A percentile compares a stretch with the other conserved stretches of the same genome.
Conservation (phyloP, 2,888 invertebrate species). For the Dioctria linearis region DNA sequence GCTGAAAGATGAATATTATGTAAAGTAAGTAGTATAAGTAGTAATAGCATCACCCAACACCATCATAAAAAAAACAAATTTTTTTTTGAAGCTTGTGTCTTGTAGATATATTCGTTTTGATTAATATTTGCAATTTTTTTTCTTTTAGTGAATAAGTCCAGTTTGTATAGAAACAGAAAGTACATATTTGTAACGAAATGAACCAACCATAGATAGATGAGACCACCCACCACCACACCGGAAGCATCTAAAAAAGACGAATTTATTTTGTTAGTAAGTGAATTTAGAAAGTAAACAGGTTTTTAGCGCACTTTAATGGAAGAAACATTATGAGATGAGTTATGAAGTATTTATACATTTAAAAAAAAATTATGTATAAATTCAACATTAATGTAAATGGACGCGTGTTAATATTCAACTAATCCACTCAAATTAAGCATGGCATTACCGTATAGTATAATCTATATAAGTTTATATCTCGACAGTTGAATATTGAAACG, state of each 20-base stretch:
- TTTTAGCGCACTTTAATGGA: no score
- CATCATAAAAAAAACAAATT: conserved; percentile 3
- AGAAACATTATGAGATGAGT: no score
- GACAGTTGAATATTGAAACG: no score
- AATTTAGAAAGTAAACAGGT: not conserved
- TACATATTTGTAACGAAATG: not conserved
- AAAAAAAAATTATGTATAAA: no score
- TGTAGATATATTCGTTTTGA: not conserved
- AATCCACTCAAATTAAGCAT: no score
- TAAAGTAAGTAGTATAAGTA: no score
- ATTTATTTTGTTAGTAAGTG: conserved; percentile 35
- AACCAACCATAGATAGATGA: not conserved
- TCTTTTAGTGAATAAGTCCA: conserved; percentile 19
- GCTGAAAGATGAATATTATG: not conserved
- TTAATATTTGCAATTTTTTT: not conserved
- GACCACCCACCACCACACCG: not conserved
- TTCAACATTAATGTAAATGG: no score
- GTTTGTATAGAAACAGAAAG: not conserved
- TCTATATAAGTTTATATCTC: no score
- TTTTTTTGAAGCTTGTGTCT: not conserved
- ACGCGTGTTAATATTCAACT: no score
- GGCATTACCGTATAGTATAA: no score
- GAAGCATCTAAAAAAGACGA: conserved; percentile 45
- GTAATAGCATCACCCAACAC: conserved; percentile 26
- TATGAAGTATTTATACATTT: no score